These are phyloP conservation scores for Volucella inflata DNA, from an alignment of 2,888 invertebrate species.

Conservation along the genomic window DNA sequence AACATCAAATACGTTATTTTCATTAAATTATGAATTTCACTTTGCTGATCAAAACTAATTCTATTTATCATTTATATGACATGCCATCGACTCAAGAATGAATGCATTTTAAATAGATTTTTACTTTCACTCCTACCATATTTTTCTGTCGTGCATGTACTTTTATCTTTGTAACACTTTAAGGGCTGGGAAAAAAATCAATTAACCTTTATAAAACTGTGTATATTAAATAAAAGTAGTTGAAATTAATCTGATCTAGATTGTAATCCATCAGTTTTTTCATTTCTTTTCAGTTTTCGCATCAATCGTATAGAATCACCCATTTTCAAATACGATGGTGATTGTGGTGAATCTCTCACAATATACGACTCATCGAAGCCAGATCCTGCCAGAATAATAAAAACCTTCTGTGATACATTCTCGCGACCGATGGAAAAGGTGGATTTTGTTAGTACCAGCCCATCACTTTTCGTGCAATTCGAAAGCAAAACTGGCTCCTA, in stretches of 20 bases:
- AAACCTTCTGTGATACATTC: slow-evolving; percentile 97
- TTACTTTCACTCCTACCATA: too few relatives aligned
- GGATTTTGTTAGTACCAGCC: slow-evolving; percentile 95
- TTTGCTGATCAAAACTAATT: too few relatives aligned
- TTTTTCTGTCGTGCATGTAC: too few relatives aligned
- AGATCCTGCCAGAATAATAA: slow-evolving; percentile 95
- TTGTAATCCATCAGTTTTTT: slow-evolving; percentile 16
- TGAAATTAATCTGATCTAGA: neutral
- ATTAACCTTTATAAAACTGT: too few relatives aligned
- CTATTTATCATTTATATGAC: too few relatives aligned
- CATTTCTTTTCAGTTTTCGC: slow-evolving; percentile 87
- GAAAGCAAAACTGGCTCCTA: slow-evolving; percentile 97
- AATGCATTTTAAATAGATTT: too few relatives aligned
- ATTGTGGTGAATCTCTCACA: slow-evolving; percentile 95
- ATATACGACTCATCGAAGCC: slow-evolving; percentile 94
- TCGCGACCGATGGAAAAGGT: slow-evolving; percentile 96
- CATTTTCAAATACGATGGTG: slow-evolving; percentile 92
- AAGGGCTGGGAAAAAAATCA: too few relatives aligned
- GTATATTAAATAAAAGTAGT: too few relatives aligned
- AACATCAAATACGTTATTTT: too few relatives aligned
- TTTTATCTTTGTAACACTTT: too few relatives aligned
- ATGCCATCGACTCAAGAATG: too few relatives aligned
- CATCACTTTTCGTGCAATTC: slow-evolving; percentile 93
- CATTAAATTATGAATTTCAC: too few relatives aligned
- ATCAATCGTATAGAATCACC: slow-evolving; percentile 95